Percentiles rank a stretch among this genome's conserved stretches.
phyloP scores from a whole-genome alignment of 2,113 vertebrate species.

The Deroptyus accipitrinus region DNA sequence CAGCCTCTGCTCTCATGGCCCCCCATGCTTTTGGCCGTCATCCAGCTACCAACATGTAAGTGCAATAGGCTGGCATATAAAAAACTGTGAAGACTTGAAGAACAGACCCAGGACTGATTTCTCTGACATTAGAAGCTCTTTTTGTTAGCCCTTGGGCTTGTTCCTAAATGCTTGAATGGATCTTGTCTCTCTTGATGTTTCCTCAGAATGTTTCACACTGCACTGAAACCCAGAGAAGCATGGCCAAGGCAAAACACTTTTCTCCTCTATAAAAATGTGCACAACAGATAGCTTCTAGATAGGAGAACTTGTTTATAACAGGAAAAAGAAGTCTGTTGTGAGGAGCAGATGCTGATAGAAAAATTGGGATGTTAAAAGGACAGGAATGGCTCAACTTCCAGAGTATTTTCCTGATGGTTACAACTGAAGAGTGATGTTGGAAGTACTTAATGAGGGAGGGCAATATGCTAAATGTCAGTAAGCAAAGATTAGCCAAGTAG shows the following conservation, averaged over 20 bases:
- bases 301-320: not conserved
- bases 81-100: not conserved
- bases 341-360: not conserved
- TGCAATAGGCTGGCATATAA: not conserved
- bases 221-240: not conserved
- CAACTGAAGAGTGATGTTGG: not conserved
- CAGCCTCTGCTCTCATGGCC: accelerated
- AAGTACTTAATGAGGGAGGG: not conserved
- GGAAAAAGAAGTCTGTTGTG: not conserved
- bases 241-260: accelerated
- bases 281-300: not conserved
- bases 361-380: not conserved
- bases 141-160: not conserved
- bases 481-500: not conserved
- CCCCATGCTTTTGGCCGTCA: accelerated
- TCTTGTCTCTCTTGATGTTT: not conserved
- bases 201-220: not conserved
- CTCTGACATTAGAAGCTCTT: not conserved
- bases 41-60: accelerated
- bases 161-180: not conserved
- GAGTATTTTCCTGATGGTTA: not conserved
- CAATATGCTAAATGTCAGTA: not conserved
- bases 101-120: not conserved
- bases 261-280: not conserved
- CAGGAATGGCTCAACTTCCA: not conserved